Evolutionary conservation across 2,888 invertebrate genomes (phyloP), one percentile per base, ranked within the genome.

Genomic region (Drosophila setosimentum): DNA sequence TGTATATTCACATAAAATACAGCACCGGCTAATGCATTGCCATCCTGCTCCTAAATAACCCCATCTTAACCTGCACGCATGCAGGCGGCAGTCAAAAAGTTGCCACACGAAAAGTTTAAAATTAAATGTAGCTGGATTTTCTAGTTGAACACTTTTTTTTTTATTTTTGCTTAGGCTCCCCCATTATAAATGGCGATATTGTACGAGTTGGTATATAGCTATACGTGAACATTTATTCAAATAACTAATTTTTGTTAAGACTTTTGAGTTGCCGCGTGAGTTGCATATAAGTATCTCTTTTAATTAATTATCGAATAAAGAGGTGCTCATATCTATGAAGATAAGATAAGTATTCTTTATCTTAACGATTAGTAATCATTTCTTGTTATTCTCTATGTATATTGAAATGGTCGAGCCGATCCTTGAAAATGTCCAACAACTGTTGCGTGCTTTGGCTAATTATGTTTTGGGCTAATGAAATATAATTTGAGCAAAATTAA

Each of bases 401-500:
- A n/a, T 45, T 45, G 21, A 45, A 45, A 21, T 45, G 21, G 27
- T 8, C 45, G 8, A 45, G 8, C 2, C 16, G n/a, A 49, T 11
- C 8, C 30, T 35, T 10, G 29, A 24, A 27, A 45, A 37, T 13
- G 0, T 29, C 18, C 18, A 29, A n/a, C 51, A 29, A 6, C 13
- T 29, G 13, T 50, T 33, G 67, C 78, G 71, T 71, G 80, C 67
- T 51, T 27, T 1, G 42, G 18, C 37, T 83, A 82, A 79, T 82
- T 89, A 77, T 74, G 68, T 53, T 37, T 66, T 50, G 24, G 48
- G 21, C 61, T 89, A 90, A 87, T 87, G 65, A 69, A 87, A 90
- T 87, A 82, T 89, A 90, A 87, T 90, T 89, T 84, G 60, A 59
- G 50, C 55, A 80, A 90, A 89, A 87, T 90, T 87, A 90, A 90